Base-by-base conservation (phyloP, 2,888 invertebrate genomes). In the Sceliomorpha sp. region DNA sequence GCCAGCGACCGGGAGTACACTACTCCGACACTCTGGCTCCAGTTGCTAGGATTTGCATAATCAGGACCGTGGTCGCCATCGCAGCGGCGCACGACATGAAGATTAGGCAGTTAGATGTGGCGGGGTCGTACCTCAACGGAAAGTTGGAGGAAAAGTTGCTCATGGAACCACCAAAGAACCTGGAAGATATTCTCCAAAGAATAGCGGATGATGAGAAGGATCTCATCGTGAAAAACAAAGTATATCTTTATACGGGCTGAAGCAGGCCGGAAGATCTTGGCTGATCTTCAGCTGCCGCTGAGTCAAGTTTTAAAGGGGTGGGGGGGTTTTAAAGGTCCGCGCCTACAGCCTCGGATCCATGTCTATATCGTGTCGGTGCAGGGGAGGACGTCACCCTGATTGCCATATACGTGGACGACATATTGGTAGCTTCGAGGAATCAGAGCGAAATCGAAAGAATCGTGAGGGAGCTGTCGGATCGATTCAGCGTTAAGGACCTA, bases 401-500 rank as follows among this genome's bases (percentile, higher is more conserved):
- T n/a, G n/a, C n/a, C n/a, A n/a, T n/a, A n/a, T n/a, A n/a, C n/a
- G n/a, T n/a, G n/a, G n/a, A n/a, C n/a, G n/a, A n/a, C n/a, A n/a
- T n/a, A n/a, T n/a, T n/a, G n/a, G n/a, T n/a, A n/a, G n/a, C n/a
- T n/a, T n/a, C n/a, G n/a, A n/a, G n/a, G n/a, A n/a, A n/a, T n/a
- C n/a, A n/a, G n/a, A n/a, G n/a, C n/a, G n/a, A n/a, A n/a, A n/a
- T n/a, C n/a, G n/a, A n/a, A n/a, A n/a, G n/a, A n/a, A n/a, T n/a
- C n/a, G n/a, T n/a, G 8, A 10, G 14, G 3, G 13, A 34, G 9
- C 6, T 34, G 9, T 34, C 34, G 1, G 5, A 13, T 34, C 34
- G 6, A 1, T 39, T 39, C 24, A 62, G 67, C 1, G 12, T 63
- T 7, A 63, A 53, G 8, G 55, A 63, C 14, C 14, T 71, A 2